Evolutionary conservation across 2,888 invertebrate species (phyloP).

Genomic region (Choristoneura rosaceana): DNA sequence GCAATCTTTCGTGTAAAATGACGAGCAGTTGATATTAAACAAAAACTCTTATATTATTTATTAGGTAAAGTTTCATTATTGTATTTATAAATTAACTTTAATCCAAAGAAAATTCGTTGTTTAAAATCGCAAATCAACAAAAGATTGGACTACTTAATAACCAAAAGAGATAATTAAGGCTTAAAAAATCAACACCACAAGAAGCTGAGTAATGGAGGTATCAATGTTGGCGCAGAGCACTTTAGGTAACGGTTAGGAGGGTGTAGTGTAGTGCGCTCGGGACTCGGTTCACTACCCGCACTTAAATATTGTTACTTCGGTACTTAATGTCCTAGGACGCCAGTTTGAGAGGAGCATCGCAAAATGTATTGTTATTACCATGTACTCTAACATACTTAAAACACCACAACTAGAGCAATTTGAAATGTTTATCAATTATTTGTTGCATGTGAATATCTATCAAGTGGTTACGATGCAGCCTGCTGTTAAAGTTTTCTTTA

Average conservation of each 20-base stretch:
- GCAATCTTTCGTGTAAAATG: too few relatives aligned
- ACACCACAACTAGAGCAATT: background rate
- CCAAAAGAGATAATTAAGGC: background rate
- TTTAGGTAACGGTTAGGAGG: constrained; percentile 9
- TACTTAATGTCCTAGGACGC: constrained; percentile 11
- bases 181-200: background rate
- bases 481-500: background rate
- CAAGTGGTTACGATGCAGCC: background rate
- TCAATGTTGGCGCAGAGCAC: background rate
- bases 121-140: background rate
- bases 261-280: constrained; percentile 4
- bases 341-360: constrained; percentile 4
- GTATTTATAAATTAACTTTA: too few relatives aligned
- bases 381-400: background rate
- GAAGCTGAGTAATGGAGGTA: background rate
- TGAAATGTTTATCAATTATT: background rate
- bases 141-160: background rate
- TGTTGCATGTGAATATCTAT: background rate
- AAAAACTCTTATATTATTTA: too few relatives aligned
- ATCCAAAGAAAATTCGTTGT: too few relatives aligned
- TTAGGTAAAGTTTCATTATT: too few relatives aligned
- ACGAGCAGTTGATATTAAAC: too few relatives aligned
- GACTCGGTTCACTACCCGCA: constrained; percentile 2
- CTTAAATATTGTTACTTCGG: constrained; percentile 11
- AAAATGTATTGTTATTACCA: background rate